Percentiles rank a stretch among this genome's conserved stretches.
Conservation (phyloP, 2,797 vertebrate genomes). For the Oophaga sylvatica region DNA sequence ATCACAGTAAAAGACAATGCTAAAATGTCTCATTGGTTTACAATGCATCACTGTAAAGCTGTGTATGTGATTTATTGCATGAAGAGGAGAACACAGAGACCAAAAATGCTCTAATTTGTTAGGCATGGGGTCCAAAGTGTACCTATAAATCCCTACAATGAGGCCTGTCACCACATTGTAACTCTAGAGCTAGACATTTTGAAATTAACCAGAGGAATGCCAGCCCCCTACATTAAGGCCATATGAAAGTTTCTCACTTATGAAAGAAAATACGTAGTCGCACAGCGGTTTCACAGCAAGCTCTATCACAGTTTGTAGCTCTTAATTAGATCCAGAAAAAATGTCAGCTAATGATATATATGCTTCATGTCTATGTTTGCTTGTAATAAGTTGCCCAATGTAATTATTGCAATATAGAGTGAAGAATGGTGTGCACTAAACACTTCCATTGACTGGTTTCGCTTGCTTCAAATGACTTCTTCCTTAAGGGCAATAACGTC, state of each 20-base stretch:
- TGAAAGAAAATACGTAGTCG: constrained; percentile 63
- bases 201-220: constrained; percentile 74
- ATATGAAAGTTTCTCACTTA: constrained; percentile 67
- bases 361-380: constrained; percentile 42
- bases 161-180: constrained; percentile 75
- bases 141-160: constrained; percentile 78
- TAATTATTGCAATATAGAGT: constrained; percentile 42
- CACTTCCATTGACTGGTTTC: constrained; percentile 25
- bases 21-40: constrained; percentile 44
- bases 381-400: constrained; percentile 35
- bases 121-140: constrained; percentile 68
- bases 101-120: constrained; percentile 79
- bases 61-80: constrained; percentile 70
- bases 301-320: constrained; percentile 60
- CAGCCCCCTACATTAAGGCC: constrained; percentile 66
- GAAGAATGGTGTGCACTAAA: constrained; percentile 30
- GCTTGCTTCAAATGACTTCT: constrained; percentile 13
- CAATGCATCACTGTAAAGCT: constrained; percentile 33
- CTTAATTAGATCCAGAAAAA: constrained; percentile 67
- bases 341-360: constrained; percentile 64
- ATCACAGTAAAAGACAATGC: constrained; percentile 27
- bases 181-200: constrained; percentile 72
- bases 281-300: constrained; percentile 61
- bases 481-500: constrained; percentile 7
- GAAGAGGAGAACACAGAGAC: constrained; percentile 67